These are phyloP conservation scores for Halcyon malimbica DNA, from an alignment of 2,113 vertebrate species.

Conservation along the genomic window DNA sequence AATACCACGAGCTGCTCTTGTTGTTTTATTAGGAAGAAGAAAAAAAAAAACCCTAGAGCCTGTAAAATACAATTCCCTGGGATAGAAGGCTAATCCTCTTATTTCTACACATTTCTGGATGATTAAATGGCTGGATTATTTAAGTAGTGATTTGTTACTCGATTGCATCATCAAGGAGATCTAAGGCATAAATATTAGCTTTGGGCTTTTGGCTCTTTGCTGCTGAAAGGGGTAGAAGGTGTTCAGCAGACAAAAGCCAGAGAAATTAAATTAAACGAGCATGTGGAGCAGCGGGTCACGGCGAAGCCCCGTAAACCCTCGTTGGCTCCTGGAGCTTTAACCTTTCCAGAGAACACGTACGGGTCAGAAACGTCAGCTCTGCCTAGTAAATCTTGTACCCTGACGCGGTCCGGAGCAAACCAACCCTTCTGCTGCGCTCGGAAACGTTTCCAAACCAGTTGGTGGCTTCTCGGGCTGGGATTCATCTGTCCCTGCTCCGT, in stretches of 20 bases:
- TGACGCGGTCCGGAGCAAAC: rapidly evolving
- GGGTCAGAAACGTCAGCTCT: neutral
- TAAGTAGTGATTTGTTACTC: slow-evolving; percentile 27
- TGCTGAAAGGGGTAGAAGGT: slow-evolving; percentile 34
- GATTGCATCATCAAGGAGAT: slow-evolving; percentile 37
- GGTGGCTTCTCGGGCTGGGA: neutral
- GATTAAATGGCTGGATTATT: slow-evolving; percentile 53
- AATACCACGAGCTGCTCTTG: neutral
- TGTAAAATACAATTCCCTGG: neutral
- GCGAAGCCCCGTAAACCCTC: neutral
- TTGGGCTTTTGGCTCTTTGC: neutral
- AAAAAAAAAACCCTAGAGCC: neutral
- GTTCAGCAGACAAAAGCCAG: slow-evolving; percentile 15
- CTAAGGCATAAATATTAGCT: slow-evolving; percentile 33
- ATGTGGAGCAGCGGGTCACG: neutral
- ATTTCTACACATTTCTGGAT: slow-evolving; percentile 52
- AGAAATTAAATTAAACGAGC: neutral
- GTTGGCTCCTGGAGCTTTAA: neutral
- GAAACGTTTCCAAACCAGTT: rapidly evolving
- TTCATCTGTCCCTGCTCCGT: neutral
- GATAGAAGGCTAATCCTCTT: slow-evolving; percentile 33
- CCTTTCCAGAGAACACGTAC: neutral
- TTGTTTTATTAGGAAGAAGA: neutral
- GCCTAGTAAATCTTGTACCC: neutral
- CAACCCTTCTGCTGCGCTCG: neutral